A percentile compares a stretch with the other conserved stretches of the same genome.
phyloP scores from a whole-genome alignment of 92 coral and sea anemone genomes.

The Actinernus sp. region DNA sequence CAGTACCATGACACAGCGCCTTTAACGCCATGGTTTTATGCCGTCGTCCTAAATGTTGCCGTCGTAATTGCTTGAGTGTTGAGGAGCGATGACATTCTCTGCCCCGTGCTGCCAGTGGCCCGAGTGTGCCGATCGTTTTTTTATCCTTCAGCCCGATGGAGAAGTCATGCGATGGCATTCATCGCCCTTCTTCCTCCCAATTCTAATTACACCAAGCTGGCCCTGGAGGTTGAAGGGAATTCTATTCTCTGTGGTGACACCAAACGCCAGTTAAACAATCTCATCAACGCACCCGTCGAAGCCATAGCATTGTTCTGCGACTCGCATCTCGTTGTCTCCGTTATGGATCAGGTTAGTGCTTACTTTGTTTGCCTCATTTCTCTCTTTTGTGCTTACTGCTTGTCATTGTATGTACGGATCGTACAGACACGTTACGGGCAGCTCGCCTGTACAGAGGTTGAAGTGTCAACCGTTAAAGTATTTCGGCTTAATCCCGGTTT shows the following conservation, averaged over 20 bases:
- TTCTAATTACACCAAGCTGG: slow-evolving; percentile 25
- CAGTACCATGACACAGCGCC: too few species aligned
- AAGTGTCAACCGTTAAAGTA: too few species aligned
- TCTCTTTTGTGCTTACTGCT: too few species aligned
- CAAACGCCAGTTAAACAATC: slow-evolving; percentile 34
- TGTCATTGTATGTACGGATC: too few species aligned
- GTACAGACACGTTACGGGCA: too few species aligned
- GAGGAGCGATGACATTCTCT: too few species aligned
- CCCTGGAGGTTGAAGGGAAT: slow-evolving; percentile 46
- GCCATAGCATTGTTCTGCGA: slow-evolving; percentile 48
- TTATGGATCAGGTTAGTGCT: slow-evolving; percentile 48
- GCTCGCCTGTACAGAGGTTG: background rate
- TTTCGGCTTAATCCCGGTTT: background rate
- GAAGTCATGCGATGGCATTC: slow-evolving; percentile 36
- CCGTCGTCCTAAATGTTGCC: too few species aligned
- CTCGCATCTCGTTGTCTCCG: slow-evolving; percentile 18
- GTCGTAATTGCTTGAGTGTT: too few species aligned
- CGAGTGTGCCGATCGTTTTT: background rate
- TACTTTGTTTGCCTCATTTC: background rate
- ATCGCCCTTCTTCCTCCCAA: slow-evolving; percentile 43
- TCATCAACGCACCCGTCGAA: slow-evolving; percentile 45
- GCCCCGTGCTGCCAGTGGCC: too few species aligned
- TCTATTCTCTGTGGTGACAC: slow-evolving; percentile 40
- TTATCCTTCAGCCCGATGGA: slow-evolving; percentile 39
- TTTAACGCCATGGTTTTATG: too few species aligned